Conservation (phyloP, 1,140 invertebrate genomes). For the Drosophila nebulosa region DNA sequence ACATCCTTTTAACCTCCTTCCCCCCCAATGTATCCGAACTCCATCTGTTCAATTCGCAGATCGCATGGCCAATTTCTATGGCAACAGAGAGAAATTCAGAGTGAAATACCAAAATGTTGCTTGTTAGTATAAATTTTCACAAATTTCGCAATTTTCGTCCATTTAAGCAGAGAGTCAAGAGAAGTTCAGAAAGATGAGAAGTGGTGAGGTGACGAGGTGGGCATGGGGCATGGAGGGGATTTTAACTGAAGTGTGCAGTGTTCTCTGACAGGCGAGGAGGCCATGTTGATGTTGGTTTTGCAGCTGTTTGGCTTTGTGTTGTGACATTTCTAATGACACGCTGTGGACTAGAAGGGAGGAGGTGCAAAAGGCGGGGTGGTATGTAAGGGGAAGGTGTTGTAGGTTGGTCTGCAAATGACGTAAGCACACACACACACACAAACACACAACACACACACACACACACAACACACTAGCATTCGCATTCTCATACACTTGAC, state of each 20-base stretch:
- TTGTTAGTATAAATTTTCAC: slow-evolving; percentile 51
- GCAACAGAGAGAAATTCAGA: slow-evolving; percentile 10
- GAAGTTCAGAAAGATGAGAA: not conserved
- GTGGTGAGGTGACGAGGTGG: too few relatives aligned
- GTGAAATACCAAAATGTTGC: slow-evolving; percentile 22
- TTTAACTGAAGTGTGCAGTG: slow-evolving; percentile 36
- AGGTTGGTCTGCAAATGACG: slow-evolving; percentile 60
- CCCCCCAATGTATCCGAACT: too few relatives aligned
- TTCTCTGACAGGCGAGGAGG: slow-evolving; percentile 17
- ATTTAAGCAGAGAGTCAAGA: not conserved
- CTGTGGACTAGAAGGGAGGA: slow-evolving; percentile 2
- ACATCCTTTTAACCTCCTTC: not conserved
- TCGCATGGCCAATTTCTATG: slow-evolving; percentile 25
- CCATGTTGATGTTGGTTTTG: slow-evolving; percentile 58
- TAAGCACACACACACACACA: slow-evolving; percentile 32
- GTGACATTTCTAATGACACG: slow-evolving; percentile 77
- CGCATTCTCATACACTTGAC: slow-evolving; percentile 57
- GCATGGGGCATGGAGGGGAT: not conserved
- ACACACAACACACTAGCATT: not conserved
- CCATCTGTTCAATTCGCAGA: slow-evolving; percentile 11
- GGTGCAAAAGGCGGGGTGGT: not conserved
- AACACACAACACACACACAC: not conserved
- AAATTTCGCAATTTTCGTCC: slow-evolving; percentile 6
- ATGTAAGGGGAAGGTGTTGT: not conserved
- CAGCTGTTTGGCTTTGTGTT: slow-evolving; percentile 74